Base-by-base conservation (phyloP, 2,888 invertebrate species). In the Andrena minutula region DNA sequence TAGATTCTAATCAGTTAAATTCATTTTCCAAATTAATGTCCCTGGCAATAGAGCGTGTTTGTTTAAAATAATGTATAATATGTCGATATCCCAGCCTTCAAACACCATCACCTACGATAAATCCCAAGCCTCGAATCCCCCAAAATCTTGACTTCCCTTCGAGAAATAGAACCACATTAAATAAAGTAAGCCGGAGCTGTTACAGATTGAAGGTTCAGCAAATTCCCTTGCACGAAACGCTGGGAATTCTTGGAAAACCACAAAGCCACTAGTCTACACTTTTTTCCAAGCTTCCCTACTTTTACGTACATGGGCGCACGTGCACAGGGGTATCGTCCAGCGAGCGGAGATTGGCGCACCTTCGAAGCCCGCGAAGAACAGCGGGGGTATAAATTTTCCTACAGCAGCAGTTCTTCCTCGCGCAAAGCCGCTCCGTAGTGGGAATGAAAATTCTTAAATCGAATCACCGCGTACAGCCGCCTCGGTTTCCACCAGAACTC, bases 381-480 rank as follows among this genome's bases (percentile, higher is more conserved):
- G 26, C 47, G 20, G 4, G 20, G 69, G 2, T n/a, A 64, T 58
- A 58, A 58, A 69, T 64, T 51, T 41, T 71, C 66, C 41, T 28
- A 35, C 28, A 60, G 4, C 10, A 35, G 49, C 51, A 26, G 16
- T 53, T 20, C n/a, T 20, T 72, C 7, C 35, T 26, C 32, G 72
- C 20, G 51, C 12, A 26, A 35, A n/a, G 20, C 3, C 75, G 32
- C 12, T 32, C 10, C 32, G 47, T 8, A 23, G 53, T 30, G 58
- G 47, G 30, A 68, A 60, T 60, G 68, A 74, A 51, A 26, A 68
- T 69, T 51, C 60, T 75, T 69, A 53, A 69, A 49, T 69, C 51
- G 61, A 70, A 70, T 53, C 41, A 16, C 26, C 32, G 23, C 32
- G 26, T 32, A 49, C 47, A 51, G 20, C 47, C 12, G 60, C 12